These are phyloP conservation scores for Aselliscus stoliczkanus DNA, from an alignment of 2,797 vertebrate genomes.

Conservation along the genomic window DNA sequence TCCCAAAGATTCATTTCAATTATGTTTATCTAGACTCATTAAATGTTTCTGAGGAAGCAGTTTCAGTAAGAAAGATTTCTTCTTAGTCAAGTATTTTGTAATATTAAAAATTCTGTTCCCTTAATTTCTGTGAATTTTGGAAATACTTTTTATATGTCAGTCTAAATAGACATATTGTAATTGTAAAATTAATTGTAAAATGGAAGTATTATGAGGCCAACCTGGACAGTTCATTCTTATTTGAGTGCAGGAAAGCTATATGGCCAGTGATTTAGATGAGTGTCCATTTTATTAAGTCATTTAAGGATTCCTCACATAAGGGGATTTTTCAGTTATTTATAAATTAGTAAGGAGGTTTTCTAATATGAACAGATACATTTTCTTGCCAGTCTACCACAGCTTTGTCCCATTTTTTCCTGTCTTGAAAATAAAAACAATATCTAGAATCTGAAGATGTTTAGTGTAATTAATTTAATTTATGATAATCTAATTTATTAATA, in stretches of 20 bases:
- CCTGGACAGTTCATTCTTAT: background rate
- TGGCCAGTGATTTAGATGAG: background rate
- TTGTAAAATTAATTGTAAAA: background rate
- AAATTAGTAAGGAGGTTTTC: background rate
- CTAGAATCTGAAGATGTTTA: background rate
- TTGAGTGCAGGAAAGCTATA: background rate
- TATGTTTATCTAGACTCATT: background rate
- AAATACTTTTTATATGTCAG: background rate
- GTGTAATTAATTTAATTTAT: background rate
- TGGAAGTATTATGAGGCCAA: background rate
- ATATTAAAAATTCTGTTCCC: background rate
- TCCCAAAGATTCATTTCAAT: background rate
- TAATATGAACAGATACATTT: background rate
- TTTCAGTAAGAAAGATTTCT: background rate
- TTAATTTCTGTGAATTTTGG: slow-evolving; percentile 9
- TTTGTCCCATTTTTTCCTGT: background rate
- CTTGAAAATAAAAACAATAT: background rate
- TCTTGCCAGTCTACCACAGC: background rate
- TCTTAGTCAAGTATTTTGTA: background rate
- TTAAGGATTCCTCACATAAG: background rate
- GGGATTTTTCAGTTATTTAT: background rate
- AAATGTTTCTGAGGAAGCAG: slow-evolving; percentile 1
- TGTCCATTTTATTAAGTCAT: background rate
- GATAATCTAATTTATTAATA: background rate
- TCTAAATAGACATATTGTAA: background rate